These are phyloP conservation scores for Rhagium mordax DNA, from an alignment of 2,888 invertebrate genomes.

Conservation along the genomic window DNA sequence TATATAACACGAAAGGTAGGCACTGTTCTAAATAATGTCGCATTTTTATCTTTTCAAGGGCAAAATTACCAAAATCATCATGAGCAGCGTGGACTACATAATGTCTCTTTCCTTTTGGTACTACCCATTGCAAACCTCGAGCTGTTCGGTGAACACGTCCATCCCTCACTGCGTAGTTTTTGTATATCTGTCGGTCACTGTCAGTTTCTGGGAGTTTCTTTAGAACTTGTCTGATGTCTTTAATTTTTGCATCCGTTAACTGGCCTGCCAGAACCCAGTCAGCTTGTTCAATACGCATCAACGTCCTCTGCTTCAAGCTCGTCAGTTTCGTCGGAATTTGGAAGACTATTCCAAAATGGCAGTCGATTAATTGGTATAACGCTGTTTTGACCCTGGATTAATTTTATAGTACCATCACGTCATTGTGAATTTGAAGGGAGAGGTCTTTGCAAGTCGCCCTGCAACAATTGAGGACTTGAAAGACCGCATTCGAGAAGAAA, in stretches of 20 bases:
- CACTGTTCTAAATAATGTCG: conserved; percentile 63
- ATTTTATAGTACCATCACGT: too few species aligned
- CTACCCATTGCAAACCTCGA: conserved; percentile 54
- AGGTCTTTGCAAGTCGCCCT: too few species aligned
- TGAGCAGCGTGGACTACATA: conserved; percentile 56
- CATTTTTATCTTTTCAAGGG: conserved; percentile 63
- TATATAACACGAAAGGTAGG: too few species aligned
- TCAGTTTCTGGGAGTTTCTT: conserved; percentile 43
- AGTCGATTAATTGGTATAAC: too few species aligned
- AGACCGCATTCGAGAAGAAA: too few species aligned
- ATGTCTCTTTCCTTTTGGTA: conserved; percentile 60
- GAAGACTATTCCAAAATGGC: too few species aligned
- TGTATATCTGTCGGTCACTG: conserved; percentile 39
- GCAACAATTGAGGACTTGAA: too few species aligned
- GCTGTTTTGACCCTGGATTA: too few species aligned
- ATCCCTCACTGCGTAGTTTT: conserved; percentile 43
- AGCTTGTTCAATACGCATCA: conserved; percentile 45
- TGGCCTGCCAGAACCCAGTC: conserved; percentile 53
- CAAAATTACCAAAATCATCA: conserved; percentile 66
- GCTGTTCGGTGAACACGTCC: conserved; percentile 44
- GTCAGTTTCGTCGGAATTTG: too few species aligned
- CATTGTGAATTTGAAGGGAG: too few species aligned
- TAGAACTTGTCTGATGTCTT: conserved; percentile 39
- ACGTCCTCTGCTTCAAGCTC: neutral
- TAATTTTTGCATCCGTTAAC: conserved; percentile 48